These are phyloP conservation scores for Sardinella longiceps DNA, from an alignment of 2,797 vertebrate genomes.

Conservation along the genomic window DNA sequence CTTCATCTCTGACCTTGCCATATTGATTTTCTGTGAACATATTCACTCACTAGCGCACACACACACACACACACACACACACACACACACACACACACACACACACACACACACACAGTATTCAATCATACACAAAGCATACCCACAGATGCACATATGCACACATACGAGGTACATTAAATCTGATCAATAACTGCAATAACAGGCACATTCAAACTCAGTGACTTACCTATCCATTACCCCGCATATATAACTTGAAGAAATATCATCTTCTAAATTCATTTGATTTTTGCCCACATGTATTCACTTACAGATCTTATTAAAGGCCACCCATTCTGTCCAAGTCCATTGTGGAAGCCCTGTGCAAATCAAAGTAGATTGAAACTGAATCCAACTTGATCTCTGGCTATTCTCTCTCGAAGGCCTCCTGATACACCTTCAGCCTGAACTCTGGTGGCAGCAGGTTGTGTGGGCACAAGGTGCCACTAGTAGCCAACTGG, in stretches of 20 bases:
- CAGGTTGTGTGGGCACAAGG: constrained; percentile 49
- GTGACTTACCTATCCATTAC: constrained; percentile 1
- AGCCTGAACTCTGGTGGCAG: background rate
- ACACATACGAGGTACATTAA: constrained; percentile 3
- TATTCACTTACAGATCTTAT: background rate
- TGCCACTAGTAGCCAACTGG: constrained; percentile 78
- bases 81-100: background rate
- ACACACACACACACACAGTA: background rate
- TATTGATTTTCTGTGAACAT: background rate
- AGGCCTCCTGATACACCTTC: constrained; percentile 12
- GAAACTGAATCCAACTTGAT: background rate
- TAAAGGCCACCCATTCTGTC: background rate
- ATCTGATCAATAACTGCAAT: constrained; percentile 12
- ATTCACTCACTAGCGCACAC: background rate
- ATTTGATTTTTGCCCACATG: background rate
- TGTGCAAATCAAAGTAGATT: background rate
- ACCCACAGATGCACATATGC: background rate
- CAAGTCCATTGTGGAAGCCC: background rate
- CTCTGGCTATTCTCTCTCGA: background rate
- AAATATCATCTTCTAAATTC: background rate
- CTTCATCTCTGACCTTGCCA: background rate
- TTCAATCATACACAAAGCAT: background rate
- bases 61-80: background rate
- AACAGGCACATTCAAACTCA: background rate
- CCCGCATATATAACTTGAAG: background rate